These are phyloP conservation scores for Xanthia togata DNA, from an alignment of 2,888 invertebrate genomes.

Conservation along the genomic window DNA sequence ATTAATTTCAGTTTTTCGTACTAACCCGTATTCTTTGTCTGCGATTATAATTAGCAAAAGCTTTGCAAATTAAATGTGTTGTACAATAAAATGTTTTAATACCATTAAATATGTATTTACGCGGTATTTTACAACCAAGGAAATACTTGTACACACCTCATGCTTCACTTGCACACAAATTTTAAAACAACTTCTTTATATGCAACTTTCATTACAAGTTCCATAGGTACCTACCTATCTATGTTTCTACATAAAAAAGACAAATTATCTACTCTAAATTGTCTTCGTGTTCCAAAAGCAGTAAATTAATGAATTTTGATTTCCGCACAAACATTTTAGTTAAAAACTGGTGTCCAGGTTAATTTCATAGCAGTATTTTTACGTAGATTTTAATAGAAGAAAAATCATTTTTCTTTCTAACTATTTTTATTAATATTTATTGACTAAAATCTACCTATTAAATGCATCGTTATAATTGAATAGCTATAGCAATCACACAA, in stretches of 20 bases:
- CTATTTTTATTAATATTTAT: constrained; percentile 13
- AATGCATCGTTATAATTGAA: not conserved
- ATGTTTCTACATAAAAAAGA: not conserved
- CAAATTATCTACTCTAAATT: not conserved
- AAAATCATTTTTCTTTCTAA: not conserved
- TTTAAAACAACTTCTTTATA: not conserved
- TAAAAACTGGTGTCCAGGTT: not conserved
- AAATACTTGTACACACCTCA: constrained; percentile 1
- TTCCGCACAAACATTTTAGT: not conserved
- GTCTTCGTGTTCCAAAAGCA: not conserved
- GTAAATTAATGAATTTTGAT: not conserved
- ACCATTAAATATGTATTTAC: not conserved
- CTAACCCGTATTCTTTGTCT: too few species aligned
- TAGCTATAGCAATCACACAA: constrained; percentile 62
- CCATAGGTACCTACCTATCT: not conserved
- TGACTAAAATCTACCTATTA: constrained; percentile 1
- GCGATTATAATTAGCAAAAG: constrained; percentile 29
- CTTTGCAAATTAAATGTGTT: constrained; percentile 9
- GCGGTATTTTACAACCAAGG: constrained; percentile 12
- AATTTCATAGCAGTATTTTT: not conserved
- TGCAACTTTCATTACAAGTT: not conserved
- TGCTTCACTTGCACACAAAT: not conserved
- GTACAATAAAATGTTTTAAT: not conserved
- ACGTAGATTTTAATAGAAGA: not conserved
- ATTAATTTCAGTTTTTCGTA: too few species aligned